A percentile compares a stretch with the other conserved stretches of the same genome.
Evolutionary conservation across 2,113 vertebrate species (phyloP).

Genomic region (Syngnathus scovelli): DNA sequence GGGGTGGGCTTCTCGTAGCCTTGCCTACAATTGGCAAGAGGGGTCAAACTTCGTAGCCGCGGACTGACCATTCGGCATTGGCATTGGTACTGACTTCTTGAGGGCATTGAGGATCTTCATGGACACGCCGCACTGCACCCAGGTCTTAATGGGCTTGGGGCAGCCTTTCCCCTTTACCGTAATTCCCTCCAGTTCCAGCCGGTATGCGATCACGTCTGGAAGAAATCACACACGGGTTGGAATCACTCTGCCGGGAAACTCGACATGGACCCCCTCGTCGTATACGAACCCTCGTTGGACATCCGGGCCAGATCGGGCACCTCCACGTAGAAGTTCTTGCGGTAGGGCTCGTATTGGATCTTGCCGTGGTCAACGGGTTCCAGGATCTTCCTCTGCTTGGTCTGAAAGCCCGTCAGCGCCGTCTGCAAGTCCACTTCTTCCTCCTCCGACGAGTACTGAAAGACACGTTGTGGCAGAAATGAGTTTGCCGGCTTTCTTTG

Average conservation of each 20-base stretch:
- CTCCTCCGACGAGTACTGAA: slow-evolving; percentile 96
- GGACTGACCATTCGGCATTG: background rate
- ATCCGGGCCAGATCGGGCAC: slow-evolving; percentile 94
- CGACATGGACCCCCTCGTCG: no score
- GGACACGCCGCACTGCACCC: slow-evolving; percentile 98
- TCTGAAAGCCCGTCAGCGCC: slow-evolving; percentile 94
- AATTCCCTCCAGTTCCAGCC: slow-evolving; percentile 92
- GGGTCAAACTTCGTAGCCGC: no score
- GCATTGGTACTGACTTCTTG: slow-evolving; percentile 80
- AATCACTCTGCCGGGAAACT: background rate
- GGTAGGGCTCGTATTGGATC: slow-evolving; percentile 92
- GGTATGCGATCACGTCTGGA: slow-evolving; percentile 83
- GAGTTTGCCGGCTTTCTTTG: background rate
- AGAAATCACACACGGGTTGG: background rate
- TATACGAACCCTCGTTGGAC: slow-evolving; percentile 80
- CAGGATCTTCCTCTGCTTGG: slow-evolving; percentile 93
- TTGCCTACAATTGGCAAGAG: slow-evolving; percentile 68
- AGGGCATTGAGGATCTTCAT: slow-evolving; percentile 95
- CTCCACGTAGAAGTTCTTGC: slow-evolving; percentile 98
- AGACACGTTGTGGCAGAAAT: background rate
- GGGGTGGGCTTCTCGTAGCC: slow-evolving; percentile 95
- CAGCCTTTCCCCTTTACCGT: slow-evolving; percentile 94
- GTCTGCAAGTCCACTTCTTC: slow-evolving; percentile 97
- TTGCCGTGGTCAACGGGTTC: slow-evolving; percentile 97
- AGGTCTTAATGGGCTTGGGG: slow-evolving; percentile 95